Base-by-base conservation (phyloP, 1,140 invertebrate genomes). In the Halesus radiatus region DNA sequence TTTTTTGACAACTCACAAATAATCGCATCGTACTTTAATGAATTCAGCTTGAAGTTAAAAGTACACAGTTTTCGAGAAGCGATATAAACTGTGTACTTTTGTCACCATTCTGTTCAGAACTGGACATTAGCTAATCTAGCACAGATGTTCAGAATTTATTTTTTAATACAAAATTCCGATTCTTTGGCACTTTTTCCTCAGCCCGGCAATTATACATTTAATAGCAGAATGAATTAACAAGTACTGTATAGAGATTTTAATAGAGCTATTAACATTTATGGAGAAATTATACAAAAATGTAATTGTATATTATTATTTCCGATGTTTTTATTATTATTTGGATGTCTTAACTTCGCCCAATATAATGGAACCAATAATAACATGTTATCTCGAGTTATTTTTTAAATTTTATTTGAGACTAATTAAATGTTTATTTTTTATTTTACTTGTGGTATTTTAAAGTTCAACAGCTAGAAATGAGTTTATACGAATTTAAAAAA, bases 191-290 rank as follows among this genome's bases (percentile, higher is more conserved):
- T 66, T 8, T 64, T 29, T n/a, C 62, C 26, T 66, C 62, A 26
- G 37, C 37, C 37, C 62, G 62, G 62, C 62, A 26, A 29, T 26
- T 32, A 29, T 66, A 32, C 37, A 45, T 45, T 45, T 45, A 45
- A 13, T 16, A 29, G 26, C 62, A 66, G 29, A 29, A 29, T 66
- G 62, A 66, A 16, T 29, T 29, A 16, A 75, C 20, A 76, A 45
- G 37, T 13, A 10, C 37, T 81, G 76, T 78, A 81, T 81, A 81
- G 80, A 81, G 68, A 81, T 74, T 81, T 78, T 81, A 58, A 60
- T 76, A 76, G 23, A 62, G 22, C 20, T 76, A 62, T 76, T 32
- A 32, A 66, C 62, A 66, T 66, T 66, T 66, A 29, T 66, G 16
- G 10, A 66, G 26, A 29, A 66, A 32, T 66, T 32, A 13, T 66